Evolutionary conservation across 2,797 vertebrate species (phyloP).

Genomic region (Platalea minor): DNA sequence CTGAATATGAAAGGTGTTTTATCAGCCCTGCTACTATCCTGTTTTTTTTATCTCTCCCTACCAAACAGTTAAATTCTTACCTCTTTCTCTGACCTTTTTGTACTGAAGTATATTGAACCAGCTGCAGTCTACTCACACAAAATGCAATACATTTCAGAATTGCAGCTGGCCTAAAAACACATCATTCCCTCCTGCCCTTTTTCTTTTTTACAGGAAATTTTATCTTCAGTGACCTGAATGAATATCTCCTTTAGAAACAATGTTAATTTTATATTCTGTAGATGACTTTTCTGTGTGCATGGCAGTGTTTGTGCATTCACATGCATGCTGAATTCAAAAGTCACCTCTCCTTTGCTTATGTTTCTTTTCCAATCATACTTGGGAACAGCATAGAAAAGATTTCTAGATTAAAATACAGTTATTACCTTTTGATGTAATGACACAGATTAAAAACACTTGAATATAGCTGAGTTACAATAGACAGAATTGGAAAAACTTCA

Average conservation of each 20-base stretch:
- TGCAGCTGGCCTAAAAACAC: not conserved
- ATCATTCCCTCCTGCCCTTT: not conserved
- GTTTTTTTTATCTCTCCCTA: not conserved
- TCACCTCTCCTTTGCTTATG: not conserved
- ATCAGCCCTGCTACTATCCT: not conserved
- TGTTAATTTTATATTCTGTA: not conserved
- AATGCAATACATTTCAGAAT: not conserved
- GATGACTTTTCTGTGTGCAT: not conserved
- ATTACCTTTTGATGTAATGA: conserved; percentile 70
- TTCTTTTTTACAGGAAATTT: not conserved
- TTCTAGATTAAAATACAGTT: conserved; percentile 79
- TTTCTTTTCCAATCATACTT: not conserved
- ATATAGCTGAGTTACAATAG: conserved; percentile 79
- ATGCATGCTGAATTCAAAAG: not conserved
- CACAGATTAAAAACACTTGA: conserved; percentile 67
- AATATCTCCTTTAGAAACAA: not conserved
- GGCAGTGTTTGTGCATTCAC: not conserved
- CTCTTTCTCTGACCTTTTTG: not conserved
- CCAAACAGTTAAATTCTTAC: not conserved
- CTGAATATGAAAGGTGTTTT: not conserved
- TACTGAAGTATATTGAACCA: not conserved
- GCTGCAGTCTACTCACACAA: not conserved
- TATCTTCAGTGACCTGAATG: not conserved
- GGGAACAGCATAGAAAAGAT: conserved; percentile 63
- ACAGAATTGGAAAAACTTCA: conserved; percentile 77